phyloP scores from a whole-genome alignment of 2,888 invertebrate genomes.

The Diabrotica balteata region DNA sequence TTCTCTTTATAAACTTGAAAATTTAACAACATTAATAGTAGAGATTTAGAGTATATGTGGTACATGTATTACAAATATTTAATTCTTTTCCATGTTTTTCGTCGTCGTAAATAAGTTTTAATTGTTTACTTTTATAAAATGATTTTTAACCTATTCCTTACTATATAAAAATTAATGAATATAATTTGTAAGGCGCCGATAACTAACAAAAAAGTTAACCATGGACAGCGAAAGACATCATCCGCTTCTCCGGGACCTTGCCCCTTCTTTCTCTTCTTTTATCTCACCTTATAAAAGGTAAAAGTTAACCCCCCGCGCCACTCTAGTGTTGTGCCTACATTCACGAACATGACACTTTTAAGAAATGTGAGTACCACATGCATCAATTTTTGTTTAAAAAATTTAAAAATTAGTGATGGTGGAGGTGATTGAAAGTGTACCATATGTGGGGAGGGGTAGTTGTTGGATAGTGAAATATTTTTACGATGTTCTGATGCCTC shows the following conservation, averaged over 20 bases:
- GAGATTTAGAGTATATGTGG: too few relatives aligned
- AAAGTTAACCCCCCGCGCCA: slow-evolving; percentile 57
- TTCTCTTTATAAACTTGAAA: too few relatives aligned
- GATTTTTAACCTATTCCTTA: too few relatives aligned
- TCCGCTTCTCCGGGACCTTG: slow-evolving; percentile 58
- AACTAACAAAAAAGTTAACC: slow-evolving; percentile 39
- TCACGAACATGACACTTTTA: slow-evolving; percentile 54
- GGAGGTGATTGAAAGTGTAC: slow-evolving; percentile 17
- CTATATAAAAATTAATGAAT: too few relatives aligned
- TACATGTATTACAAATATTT: too few relatives aligned
- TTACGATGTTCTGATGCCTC: too few relatives aligned
- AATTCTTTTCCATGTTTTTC: too few relatives aligned
- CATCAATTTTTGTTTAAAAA: slow-evolving; percentile 12
- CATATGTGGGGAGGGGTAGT: slow-evolving; percentile 1
- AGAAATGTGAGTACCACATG: slow-evolving; percentile 56
- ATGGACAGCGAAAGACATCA: slow-evolving; percentile 47
- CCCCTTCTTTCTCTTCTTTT: slow-evolving; percentile 52
- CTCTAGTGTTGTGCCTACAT: slow-evolving; percentile 57
- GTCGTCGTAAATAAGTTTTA: too few relatives aligned
- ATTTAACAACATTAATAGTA: too few relatives aligned
- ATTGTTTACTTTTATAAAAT: too few relatives aligned
- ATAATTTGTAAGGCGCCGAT: too few relatives aligned
- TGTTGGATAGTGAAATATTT: neutral
- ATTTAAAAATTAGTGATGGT: slow-evolving; percentile 16
- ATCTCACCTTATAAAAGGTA: slow-evolving; percentile 57